phyloP scores from a whole-genome alignment of 1,140 invertebrate genomes.

The Condylostylus longicornis region DNA sequence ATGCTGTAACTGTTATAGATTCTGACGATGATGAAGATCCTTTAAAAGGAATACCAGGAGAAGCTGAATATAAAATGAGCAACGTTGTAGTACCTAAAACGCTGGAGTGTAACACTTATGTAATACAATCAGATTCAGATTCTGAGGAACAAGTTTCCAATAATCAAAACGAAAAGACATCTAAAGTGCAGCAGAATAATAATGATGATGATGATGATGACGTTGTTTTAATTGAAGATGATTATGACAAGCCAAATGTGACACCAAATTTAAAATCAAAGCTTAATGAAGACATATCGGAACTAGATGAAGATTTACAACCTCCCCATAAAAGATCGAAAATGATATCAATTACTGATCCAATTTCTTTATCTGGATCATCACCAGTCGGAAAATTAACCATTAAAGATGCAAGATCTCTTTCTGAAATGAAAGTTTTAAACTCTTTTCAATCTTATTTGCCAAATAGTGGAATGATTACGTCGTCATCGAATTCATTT shows the following conservation, averaged over 20 bases:
- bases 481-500: constrained; percentile 1
- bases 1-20: no score
- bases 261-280: constrained; percentile 32
- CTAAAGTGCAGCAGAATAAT: constrained; percentile 5
- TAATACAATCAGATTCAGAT: constrained; percentile 16
- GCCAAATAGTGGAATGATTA: neutral
- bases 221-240: constrained; percentile 44
- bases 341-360: constrained; percentile 15
- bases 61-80: no score
- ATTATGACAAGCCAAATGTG: constrained; percentile 37
- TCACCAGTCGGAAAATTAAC: constrained; percentile 20
- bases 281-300: constrained; percentile 6
- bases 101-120: no score
- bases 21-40: no score
- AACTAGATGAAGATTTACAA: constrained; percentile 18
- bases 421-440: constrained; percentile 9
- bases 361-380: constrained; percentile 12
- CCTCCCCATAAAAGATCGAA: constrained; percentile 7
- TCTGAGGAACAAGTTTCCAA: constrained; percentile 5
- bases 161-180: neutral
- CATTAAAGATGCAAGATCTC: constrained; percentile 27
- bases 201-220: constrained; percentile 40
- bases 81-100: no score
- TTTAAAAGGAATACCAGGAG: no score
- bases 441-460: neutral